A percentile compares a stretch with the other conserved stretches of the same genome.
These are phyloP conservation scores for Andrena haemorrhoa DNA, from an alignment of 2,888 invertebrate genomes.

Conservation along the genomic window DNA sequence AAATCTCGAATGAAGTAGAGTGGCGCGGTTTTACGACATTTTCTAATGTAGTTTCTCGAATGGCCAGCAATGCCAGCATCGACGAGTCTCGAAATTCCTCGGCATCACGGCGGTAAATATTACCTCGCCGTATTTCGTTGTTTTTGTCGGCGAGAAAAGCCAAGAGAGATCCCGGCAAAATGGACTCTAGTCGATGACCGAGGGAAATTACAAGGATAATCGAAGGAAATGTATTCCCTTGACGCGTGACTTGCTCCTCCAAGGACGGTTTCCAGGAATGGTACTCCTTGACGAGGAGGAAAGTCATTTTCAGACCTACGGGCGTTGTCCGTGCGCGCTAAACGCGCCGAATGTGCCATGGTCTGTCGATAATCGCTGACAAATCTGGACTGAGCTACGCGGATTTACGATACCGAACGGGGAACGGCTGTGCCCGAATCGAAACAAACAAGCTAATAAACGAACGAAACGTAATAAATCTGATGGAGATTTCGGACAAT, in stretches of 20 bases:
- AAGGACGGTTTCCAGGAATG: neutral
- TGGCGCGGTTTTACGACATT: neutral
- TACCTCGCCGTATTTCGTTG: conserved; percentile 9
- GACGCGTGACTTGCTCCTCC: neutral
- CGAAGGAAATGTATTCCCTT: conserved; percentile 17
- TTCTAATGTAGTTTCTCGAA: neutral
- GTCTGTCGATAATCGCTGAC: conserved; percentile 27
- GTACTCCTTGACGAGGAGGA: conserved; percentile 10
- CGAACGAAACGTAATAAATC: conserved; percentile 41
- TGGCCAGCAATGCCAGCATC: no score
- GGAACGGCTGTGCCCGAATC: neutral
- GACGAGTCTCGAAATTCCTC: neutral
- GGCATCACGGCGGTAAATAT: neutral
- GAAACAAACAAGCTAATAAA: conserved; percentile 39
- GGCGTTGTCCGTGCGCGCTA: neutral
- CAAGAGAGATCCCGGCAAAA: conserved; percentile 10
- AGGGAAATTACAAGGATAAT: conserved; percentile 22
- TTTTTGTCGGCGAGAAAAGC: conserved; percentile 18
- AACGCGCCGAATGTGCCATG: no score
- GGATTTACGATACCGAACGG: conserved; percentile 19
- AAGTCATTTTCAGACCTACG: conserved; percentile 21
- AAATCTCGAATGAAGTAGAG: neutral
- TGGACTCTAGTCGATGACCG: neutral
- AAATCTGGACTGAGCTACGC: conserved; percentile 5
- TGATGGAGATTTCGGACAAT: conserved; percentile 6